A percentile compares a stretch with the other conserved stretches of the same genome.
These are phyloP conservation scores for Yponomeuta plumbellus DNA, from an alignment of 2,888 invertebrate genomes.

Conservation along the genomic window DNA sequence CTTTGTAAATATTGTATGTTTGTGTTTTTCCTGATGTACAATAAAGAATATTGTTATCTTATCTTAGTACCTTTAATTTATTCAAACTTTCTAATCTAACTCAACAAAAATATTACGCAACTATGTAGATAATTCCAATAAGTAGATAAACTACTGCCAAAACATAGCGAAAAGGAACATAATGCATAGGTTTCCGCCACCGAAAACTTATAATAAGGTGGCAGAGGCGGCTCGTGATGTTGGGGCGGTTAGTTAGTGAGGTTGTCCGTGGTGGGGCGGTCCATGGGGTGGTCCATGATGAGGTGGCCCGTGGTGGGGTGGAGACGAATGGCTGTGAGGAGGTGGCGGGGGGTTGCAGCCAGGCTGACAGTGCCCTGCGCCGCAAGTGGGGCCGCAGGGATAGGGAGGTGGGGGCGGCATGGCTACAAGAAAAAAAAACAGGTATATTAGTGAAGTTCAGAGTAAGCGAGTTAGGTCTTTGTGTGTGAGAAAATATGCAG, in stretches of 20 bases:
- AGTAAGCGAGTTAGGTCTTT: too few relatives aligned
- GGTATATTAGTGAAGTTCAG: neutral
- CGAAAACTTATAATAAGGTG: neutral
- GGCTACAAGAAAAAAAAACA: constrained; percentile 34
- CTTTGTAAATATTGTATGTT: too few relatives aligned
- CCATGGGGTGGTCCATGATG: neutral
- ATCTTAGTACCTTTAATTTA: too few relatives aligned
- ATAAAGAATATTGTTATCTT: too few relatives aligned
- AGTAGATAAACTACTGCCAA: neutral
- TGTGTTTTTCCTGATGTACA: too few relatives aligned
- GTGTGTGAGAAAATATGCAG: too few relatives aligned
- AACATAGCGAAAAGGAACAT: neutral
- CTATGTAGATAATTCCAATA: too few relatives aligned
- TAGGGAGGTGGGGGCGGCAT: constrained; percentile 53
- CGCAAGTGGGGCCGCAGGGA: constrained; percentile 54
- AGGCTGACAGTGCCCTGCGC: constrained; percentile 44
- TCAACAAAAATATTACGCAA: too few relatives aligned
- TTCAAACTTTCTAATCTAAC: too few relatives aligned
- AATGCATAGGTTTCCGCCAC: neutral
- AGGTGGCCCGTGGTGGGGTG: constrained; percentile 9
- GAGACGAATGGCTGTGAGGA: constrained; percentile 20
- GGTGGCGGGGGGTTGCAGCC: constrained; percentile 37
- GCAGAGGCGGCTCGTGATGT: constrained; percentile 25
- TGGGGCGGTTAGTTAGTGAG: constrained; percentile 24
- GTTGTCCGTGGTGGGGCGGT: neutral